phyloP scores from a whole-genome alignment of 1,140 invertebrate species.

The Drosophila arawakana region DNA sequence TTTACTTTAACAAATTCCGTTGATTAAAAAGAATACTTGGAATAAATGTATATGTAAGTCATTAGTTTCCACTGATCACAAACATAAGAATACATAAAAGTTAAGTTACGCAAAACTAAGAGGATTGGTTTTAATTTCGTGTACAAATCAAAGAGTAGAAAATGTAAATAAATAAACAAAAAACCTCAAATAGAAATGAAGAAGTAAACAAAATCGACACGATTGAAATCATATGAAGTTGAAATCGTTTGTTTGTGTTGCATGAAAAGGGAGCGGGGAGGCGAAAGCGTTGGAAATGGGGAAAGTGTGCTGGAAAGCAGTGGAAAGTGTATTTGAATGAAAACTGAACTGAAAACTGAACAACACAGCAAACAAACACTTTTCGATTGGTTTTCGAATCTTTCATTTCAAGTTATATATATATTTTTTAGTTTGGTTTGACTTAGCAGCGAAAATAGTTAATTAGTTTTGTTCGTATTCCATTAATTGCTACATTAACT shows the following conservation, averaged over 20 bases:
- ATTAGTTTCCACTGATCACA: conserved; percentile 57
- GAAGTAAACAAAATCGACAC: conserved; percentile 14
- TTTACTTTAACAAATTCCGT: conserved; percentile 44
- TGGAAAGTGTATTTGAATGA: conserved; percentile 26
- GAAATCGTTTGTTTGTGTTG: conserved; percentile 39
- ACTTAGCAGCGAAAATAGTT: conserved; percentile 37
- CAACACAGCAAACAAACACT: conserved; percentile 77
- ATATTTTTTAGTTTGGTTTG: background rate
- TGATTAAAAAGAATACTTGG: conserved; percentile 52
- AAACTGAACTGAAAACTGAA: conserved; percentile 57
- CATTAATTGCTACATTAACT: conserved; percentile 51
- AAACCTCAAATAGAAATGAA: conserved; percentile 5
- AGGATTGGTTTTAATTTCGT: conserved; percentile 9
- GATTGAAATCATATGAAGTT: conserved; percentile 13
- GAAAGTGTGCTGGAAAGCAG: conserved; percentile 15
- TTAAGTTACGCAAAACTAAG: conserved; percentile 14
- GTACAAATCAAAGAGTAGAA: conserved; percentile 9
- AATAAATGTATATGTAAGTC: conserved; percentile 23
- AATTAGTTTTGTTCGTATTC: conserved; percentile 37
- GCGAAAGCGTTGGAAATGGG: background rate
- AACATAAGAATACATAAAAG: conserved; percentile 11
- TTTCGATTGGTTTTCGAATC: conserved; percentile 69
- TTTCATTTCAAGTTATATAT: conserved; percentile 59
- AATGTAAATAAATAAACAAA: conserved; percentile 16
- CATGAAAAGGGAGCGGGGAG: conserved; percentile 2